Percentiles rank a stretch among this genome's conserved stretches.
Conservation (phyloP, 37 sponge, comb jelly and placozoan genomes). For the Chondrosia reniformis region DNA sequence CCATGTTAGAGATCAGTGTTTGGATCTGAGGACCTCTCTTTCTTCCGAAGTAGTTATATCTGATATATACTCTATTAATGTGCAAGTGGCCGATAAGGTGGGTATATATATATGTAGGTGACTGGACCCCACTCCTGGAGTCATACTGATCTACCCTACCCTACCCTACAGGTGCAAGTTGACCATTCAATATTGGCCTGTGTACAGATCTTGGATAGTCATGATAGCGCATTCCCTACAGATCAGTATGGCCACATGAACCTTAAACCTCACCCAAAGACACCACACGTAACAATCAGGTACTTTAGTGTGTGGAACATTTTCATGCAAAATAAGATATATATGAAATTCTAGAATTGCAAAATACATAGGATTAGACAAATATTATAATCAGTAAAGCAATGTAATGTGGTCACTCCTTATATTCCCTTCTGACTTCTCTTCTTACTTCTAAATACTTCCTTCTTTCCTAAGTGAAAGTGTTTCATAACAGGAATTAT, state of each 20-base stretch:
- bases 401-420: no score
- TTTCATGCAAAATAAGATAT: no score
- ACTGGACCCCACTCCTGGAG: background rate
- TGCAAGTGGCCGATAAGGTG: constrained; percentile 52
- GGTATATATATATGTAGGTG: background rate
- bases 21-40: constrained; percentile 18
- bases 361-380: no score
- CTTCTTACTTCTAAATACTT: no score
- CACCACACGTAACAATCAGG: constrained; percentile 54
- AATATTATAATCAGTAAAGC: no score
- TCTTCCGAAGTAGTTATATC: constrained; percentile 40
- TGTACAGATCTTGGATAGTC: constrained; percentile 55
- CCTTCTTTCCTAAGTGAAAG: no score
- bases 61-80: constrained; percentile 33
- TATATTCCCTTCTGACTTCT: no score
- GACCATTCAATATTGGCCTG: constrained; percentile 53
- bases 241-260: constrained; percentile 62
- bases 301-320: no score
- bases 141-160: background rate
- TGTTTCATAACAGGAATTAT: no score
- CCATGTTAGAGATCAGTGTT: constrained; percentile 53
- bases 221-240: constrained; percentile 45
- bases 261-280: constrained; percentile 42
- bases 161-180: constrained; percentile 51
- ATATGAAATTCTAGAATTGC: no score